Base-by-base conservation (phyloP, 2,797 vertebrate species). In the Oreonectes daqikongensis region DNA sequence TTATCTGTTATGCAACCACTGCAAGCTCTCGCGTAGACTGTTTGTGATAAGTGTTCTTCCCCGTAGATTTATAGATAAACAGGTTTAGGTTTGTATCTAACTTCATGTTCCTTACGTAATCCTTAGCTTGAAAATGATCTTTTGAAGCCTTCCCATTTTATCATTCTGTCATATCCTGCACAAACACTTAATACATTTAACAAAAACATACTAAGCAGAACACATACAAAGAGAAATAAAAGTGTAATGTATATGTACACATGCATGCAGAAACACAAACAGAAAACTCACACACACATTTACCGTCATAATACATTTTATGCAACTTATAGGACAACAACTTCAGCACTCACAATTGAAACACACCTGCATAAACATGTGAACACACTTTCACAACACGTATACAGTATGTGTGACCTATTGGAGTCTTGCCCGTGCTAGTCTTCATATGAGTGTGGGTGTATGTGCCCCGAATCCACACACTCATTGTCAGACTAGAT, bases 401-500 rank as follows among this genome's bases (percentile, higher is more conserved):
- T 66, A 48, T 55, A 55, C 22, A 55, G 52, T 72, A 78, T 70
- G 57, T 65, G 35, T 69, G 46, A 68, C 26, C 9, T 28, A 59
- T 35, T 60, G 20, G 28, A n/a, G 53, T 67, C 38, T 65, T 76
- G 42, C 69, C 22, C 17, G 1, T 72, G 52, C 28, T 20, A 10
- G 5, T 24, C 11, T 24, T 14, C 15, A 20, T 40, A 57, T 64
- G 52, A 75, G 38, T 64, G 74, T 71, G 53, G 38, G 70, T 67
- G 52, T 72, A 61, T 68, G 55, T 52, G 66, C 70, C 79, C 65
- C 61, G 61, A 26, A 75, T 81, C 52, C 28, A 77, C 65, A 61
- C 60, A 82, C 40, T 78, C 74, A 78, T 83, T 82, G 79, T 80
- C 74, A 83, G 80, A 72, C 55, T 50, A 64, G 64, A 84, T 85